Evolutionary conservation across 2,797 vertebrate genomes (phyloP).

Genomic region (Coreius guichenoti): DNA sequence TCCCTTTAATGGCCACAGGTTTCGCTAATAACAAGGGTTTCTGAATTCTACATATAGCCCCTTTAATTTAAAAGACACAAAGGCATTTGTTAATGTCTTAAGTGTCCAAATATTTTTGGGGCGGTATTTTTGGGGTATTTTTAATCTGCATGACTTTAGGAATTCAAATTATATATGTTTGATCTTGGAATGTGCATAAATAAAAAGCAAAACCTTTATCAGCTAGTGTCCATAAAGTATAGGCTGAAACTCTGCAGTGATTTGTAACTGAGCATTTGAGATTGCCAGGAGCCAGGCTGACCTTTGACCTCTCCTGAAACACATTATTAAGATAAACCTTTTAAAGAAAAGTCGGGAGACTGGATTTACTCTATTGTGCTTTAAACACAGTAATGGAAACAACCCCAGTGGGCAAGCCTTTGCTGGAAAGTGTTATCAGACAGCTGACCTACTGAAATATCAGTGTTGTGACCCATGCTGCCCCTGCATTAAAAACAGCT

Average conservation of each 20-base stretch:
- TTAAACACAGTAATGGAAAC: constrained; percentile 48
- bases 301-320: constrained; percentile 40
- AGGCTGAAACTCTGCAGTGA: constrained; percentile 10
- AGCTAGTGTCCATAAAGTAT: constrained; percentile 38
- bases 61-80: background rate
- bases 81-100: background rate
- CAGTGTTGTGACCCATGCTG: constrained; percentile 45
- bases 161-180: background rate
- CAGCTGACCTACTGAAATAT: constrained; percentile 54
- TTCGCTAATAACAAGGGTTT: background rate
- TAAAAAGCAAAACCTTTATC: constrained; percentile 37
- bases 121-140: background rate
- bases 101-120: background rate
- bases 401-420: constrained; percentile 34
- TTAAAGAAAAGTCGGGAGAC: constrained; percentile 23
- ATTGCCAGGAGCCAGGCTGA: constrained; percentile 39
- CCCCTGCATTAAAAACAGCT: constrained; percentile 43
- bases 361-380: constrained; percentile 47
- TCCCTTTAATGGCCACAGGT: background rate
- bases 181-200: constrained; percentile 10
- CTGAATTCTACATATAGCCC: background rate
- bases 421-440: constrained; percentile 42
- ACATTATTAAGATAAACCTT: constrained; percentile 51
- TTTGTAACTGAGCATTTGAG: constrained; percentile 29
- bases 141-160: background rate